Evolutionary conservation across 2,797 vertebrate species (phyloP).

Genomic region (Gobio occitaniae): DNA sequence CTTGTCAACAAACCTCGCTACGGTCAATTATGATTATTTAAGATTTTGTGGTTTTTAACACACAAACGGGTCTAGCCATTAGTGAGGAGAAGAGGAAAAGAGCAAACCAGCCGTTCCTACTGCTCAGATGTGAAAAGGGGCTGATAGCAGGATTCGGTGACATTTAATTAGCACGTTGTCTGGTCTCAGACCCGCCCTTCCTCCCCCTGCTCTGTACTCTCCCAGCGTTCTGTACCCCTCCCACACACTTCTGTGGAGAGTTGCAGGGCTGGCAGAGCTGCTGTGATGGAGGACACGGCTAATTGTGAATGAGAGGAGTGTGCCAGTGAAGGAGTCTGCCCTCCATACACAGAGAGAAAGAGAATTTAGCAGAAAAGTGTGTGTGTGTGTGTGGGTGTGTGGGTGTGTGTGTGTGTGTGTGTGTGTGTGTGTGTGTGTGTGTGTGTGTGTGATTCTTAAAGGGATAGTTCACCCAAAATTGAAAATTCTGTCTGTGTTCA

Average conservation of each 20-base stretch:
- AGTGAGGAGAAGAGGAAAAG: constrained; percentile 17
- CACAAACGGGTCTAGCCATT: neutral
- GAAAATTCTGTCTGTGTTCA: no score
- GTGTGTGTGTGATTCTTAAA: constrained; percentile 7
- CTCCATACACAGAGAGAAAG: constrained; percentile 57
- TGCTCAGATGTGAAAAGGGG: constrained; percentile 31
- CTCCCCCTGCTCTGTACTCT: constrained; percentile 48
- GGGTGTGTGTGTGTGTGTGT: no score
- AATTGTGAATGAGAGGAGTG: constrained; percentile 70
- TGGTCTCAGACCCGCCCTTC: constrained; percentile 33
- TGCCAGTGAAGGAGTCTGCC: constrained; percentile 63
- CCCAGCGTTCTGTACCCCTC: constrained; percentile 37
- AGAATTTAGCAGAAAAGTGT: constrained; percentile 26
- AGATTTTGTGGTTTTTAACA: neutral
- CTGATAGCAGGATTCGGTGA: constrained; percentile 48
- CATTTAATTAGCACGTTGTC: constrained; percentile 60
- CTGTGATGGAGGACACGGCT: constrained; percentile 66
- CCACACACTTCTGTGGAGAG: constrained; percentile 48
- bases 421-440: neutral
- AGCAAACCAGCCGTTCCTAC: constrained; percentile 29
- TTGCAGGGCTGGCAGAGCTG: constrained; percentile 43
- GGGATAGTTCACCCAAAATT: neutral
- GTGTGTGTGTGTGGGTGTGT: neutral
- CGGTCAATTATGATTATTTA: neutral
- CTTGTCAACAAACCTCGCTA: no score